Evolutionary conservation across 2,888 invertebrate genomes (phyloP), one percentile per base, ranked within the genome.

Genomic region (Epistrophe eligans): DNA sequence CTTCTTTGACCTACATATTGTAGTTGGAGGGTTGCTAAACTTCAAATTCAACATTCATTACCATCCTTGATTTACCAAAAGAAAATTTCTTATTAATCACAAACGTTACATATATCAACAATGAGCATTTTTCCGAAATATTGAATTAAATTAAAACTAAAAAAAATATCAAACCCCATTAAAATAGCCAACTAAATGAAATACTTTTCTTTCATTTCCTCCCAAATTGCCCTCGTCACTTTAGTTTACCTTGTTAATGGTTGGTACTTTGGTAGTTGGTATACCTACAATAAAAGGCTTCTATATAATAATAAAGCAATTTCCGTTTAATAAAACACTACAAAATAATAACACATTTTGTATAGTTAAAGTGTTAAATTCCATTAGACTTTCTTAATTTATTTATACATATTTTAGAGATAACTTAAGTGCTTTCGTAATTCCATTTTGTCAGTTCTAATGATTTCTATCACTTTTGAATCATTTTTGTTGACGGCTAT

Each of bases 391-490:
- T 50, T 55, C 60, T 50, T 57, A 72, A 58, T 58, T 58, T 58
- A 24, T 66, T 64, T 17, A 32, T 28, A n/a, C n/a, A n/a, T n/a
- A 66, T 76, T 82, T 52, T 55, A 64, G 71, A 71, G 48, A 35
- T 55, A 58, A 58, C 7, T 77, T 82, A 77, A 82, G 82, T 77
- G 82, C 72, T 82, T 82, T 77, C 45, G 24, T 82, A 72, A 82
- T 82, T 82, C 45, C 50, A 70, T 38, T 77, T 72, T 52, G 72
- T 66, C 72, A 58, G 48, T 57, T 57, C 17, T 17, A 77, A 82
- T 77, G n/a, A 82, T 38, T 58, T 58, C 10, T 58, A 17, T 58
- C 10, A 35, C 15, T 77, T 82, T 77, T 45, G 38, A 72, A 60
- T 67, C 58, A 74, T 74, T 50, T 43, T 77, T 72, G 45, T 50